Evolutionary conservation across 2,113 vertebrate genomes (phyloP).

Genomic region (Pelecanoides urinatrix): DNA sequence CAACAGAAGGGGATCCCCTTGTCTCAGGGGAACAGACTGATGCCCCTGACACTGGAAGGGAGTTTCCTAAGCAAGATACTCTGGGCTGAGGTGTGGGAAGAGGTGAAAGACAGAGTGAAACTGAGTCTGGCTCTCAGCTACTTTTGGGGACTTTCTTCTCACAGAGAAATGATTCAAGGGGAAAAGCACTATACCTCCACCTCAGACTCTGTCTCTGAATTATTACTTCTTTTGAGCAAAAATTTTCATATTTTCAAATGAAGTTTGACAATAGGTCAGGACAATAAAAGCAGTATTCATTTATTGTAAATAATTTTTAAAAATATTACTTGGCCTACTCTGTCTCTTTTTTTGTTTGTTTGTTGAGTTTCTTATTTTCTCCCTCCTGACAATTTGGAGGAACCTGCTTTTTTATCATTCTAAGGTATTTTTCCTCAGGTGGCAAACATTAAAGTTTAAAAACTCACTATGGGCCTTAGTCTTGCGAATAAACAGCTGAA

Average conservation of each 20-base stretch:
- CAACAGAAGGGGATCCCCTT: not conserved
- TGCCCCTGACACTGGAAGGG: not conserved
- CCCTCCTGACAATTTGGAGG: not conserved
- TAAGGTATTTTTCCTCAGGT: not conserved
- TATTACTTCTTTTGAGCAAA: not conserved
- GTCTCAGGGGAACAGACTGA: not conserved
- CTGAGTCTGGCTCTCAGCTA: not conserved
- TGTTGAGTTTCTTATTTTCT: not conserved
- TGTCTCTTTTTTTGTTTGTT: not conserved
- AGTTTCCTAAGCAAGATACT: not conserved
- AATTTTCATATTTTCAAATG: not conserved
- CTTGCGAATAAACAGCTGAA: not conserved
- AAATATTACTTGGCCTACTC: not conserved
- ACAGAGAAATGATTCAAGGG: not conserved
- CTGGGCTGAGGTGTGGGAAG: not conserved
- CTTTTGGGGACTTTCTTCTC: not conserved
- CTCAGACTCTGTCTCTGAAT: not conserved
- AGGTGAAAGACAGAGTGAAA: not conserved
- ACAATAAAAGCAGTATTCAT: not conserved
- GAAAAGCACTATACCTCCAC: not conserved
- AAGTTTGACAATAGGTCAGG: not conserved
- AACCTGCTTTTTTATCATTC: not conserved
- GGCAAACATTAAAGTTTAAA: not conserved
- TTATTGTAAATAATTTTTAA: not conserved
- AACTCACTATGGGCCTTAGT: not conserved